These are phyloP conservation scores for Meloidogyne floridensis DNA, from an alignment of 1,140 invertebrate species.

Conservation along the genomic window DNA sequence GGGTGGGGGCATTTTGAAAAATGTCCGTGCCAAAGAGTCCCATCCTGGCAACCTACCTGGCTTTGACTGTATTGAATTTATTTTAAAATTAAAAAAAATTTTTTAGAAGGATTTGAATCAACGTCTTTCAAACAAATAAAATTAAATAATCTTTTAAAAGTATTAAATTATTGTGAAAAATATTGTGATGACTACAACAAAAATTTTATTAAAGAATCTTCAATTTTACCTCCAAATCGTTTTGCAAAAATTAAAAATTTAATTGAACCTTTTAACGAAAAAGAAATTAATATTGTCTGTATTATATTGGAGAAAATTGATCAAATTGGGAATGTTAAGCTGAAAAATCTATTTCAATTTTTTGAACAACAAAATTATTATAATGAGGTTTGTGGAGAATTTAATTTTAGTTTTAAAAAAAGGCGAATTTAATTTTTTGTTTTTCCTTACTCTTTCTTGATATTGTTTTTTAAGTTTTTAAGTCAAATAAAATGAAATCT, in stretches of 20 bases:
- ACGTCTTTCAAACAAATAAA: background rate
- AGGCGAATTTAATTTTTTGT: background rate
- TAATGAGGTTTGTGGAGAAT: background rate
- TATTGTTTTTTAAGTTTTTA: too few relatives aligned
- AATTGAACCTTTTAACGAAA: background rate
- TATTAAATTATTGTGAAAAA: conserved; percentile 18
- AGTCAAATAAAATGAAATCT: too few relatives aligned
- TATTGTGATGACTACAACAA: background rate
- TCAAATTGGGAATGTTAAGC: conserved; percentile 23
- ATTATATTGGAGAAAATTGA: background rate
- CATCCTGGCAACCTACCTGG: too few relatives aligned
- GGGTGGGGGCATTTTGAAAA: too few relatives aligned
- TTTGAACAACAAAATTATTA: background rate
- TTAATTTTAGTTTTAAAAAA: background rate
- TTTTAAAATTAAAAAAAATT: too few relatives aligned
- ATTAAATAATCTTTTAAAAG: background rate
- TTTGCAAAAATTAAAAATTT: conserved; percentile 12
- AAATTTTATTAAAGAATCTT: background rate
- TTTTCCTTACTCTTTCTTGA: background rate
- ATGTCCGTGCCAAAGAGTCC: too few relatives aligned
- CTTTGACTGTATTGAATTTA: too few relatives aligned
- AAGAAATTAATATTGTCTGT: background rate
- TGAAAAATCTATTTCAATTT: background rate
- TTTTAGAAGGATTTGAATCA: background rate
- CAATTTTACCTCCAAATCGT: conserved; percentile 3